phyloP scores from a whole-genome alignment of 2,113 vertebrate genomes.

The Cromileptes altivelis region DNA sequence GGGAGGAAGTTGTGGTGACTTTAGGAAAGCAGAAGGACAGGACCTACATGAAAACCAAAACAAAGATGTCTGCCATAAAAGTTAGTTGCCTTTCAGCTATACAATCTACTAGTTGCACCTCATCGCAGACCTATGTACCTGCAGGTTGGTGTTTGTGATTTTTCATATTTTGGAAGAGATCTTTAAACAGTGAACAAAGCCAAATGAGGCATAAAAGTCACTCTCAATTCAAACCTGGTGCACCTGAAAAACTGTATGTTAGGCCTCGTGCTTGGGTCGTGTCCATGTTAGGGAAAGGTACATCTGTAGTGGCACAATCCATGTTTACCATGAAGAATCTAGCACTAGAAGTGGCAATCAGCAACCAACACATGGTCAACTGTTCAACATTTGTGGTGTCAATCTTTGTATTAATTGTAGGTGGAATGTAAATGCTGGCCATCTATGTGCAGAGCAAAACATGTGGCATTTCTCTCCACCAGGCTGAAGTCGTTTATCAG shows the following conservation, averaged over 20 bases:
- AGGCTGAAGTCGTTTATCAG: background rate
- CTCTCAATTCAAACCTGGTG: constrained; percentile 7
- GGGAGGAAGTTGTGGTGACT: constrained; percentile 75
- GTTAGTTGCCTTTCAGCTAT: constrained; percentile 34
- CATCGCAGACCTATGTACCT: background rate
- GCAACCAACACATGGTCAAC: background rate
- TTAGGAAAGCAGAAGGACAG: constrained; percentile 73
- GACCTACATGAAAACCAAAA: constrained; percentile 61
- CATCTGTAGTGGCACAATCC: background rate
- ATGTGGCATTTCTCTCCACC: background rate
- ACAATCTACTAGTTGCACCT: constrained; percentile 20
- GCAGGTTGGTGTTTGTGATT: background rate
- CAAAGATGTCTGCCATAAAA: constrained; percentile 50
- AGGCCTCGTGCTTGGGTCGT: constrained; percentile 1
- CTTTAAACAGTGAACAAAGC: constrained; percentile 8
- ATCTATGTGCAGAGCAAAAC: background rate
- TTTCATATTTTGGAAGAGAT: background rate
- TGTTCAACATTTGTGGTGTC: background rate
- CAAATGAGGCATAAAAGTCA: constrained; percentile 12
- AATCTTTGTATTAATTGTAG: background rate
- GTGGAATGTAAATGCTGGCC: background rate
- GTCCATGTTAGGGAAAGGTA: background rate
- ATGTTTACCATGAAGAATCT: background rate
- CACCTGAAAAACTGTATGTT: background rate
- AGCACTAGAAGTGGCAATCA: background rate